Evolutionary conservation across 2,113 vertebrate species (phyloP).

Genomic region (Ceratotherium simum): DNA sequence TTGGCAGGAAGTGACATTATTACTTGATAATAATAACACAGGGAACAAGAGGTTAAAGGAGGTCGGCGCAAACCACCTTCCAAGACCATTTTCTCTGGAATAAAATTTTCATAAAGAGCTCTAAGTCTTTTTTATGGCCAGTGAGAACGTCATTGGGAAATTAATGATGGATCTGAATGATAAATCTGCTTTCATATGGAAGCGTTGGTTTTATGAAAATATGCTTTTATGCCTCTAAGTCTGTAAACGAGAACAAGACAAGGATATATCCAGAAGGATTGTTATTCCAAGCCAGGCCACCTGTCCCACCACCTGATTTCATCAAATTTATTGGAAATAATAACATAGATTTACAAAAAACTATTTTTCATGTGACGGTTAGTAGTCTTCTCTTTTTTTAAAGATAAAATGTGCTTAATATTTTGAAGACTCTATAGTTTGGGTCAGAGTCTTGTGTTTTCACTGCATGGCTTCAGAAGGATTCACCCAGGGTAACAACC

Average conservation of each 20-base stretch:
- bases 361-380: background rate
- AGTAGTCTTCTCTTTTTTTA: background rate
- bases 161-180: constrained; percentile 67
- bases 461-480: background rate
- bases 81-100: constrained; percentile 56
- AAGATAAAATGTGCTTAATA: background rate
- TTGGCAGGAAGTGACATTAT: background rate
- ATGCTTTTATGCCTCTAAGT: background rate
- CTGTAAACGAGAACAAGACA: background rate
- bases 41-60: constrained; percentile 53
- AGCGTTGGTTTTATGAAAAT: constrained; percentile 39
- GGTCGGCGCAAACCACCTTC: background rate
- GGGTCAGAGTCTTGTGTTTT: background rate
- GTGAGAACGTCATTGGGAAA: constrained; percentile 56
- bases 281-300: no score
- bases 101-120: constrained; percentile 75
- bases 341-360: background rate
- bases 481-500: background rate
- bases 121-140: constrained; percentile 59
- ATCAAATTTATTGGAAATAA: background rate
- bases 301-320: background rate
- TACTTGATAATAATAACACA: constrained; percentile 64
- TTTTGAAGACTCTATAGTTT: background rate
- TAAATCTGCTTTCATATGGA: background rate
- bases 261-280: background rate